A percentile compares a stretch with the other conserved stretches of the same genome.
These are phyloP conservation scores for Dolomedes plantarius DNA, from an alignment of 2,888 invertebrate genomes.

Conservation along the genomic window DNA sequence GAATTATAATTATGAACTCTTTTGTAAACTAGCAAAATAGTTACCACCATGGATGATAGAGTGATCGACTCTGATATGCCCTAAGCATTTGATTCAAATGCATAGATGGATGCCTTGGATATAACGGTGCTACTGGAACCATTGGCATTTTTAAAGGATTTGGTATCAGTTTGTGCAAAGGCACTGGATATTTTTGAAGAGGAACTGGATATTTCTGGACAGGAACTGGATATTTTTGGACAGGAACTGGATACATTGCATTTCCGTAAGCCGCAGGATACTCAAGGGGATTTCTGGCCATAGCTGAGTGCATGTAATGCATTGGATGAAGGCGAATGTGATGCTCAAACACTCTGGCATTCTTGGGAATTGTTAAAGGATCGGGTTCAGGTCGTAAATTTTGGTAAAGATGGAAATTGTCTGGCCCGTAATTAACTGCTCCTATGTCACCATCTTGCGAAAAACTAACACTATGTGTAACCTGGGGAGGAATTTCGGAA, in stretches of 20 bases:
- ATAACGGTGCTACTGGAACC: conserved; percentile 9
- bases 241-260: background rate
- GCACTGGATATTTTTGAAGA: background rate
- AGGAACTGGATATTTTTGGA: too few relatives aligned
- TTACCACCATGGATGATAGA: conserved; percentile 51
- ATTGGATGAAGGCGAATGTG: conserved; percentile 48
- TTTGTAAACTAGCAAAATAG: background rate
- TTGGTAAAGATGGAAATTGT: conserved; percentile 15
- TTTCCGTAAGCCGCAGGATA: background rate
- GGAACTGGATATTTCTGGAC: background rate
- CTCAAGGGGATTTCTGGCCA: background rate
- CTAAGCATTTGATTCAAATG: conserved; percentile 43
- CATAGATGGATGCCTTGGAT: conserved; percentile 4
- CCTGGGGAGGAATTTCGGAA: background rate
- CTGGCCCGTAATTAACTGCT: conserved; percentile 16
- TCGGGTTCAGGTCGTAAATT: conserved; percentile 47
- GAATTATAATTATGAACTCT: too few relatives aligned
- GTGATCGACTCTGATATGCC: conserved; percentile 46
- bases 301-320: conserved; percentile 17
- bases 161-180: conserved; percentile 46
- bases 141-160: conserved; percentile 56
- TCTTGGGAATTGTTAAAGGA: conserved; percentile 51
- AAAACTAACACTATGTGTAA: conserved; percentile 26
- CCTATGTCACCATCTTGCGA: conserved; percentile 20
- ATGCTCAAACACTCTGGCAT: conserved; percentile 55